Base-by-base conservation (phyloP, 2,888 invertebrate species). In the Agonopterix arenella region DNA sequence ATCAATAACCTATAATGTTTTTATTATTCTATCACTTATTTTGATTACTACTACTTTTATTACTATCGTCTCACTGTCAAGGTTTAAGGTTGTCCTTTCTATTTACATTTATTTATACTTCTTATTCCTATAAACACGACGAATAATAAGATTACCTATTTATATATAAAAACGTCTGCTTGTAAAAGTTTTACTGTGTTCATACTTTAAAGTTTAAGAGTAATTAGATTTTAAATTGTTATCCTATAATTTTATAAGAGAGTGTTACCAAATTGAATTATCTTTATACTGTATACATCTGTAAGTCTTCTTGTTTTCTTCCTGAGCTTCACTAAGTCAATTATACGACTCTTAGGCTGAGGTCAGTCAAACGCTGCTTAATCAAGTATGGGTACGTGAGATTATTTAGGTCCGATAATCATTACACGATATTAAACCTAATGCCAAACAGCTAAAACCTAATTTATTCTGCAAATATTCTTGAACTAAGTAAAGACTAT, bases 271-370 rank as follows among this genome's bases (percentile, higher is more conserved):
- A 52, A 57, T 62, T 56, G 46, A 44, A 54, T 53, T 52, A 50
- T 47, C 42, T 49, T 46, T 56, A 51, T 56, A 58, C 55, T 53
- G 16, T 49, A 45, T n/a, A 40, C 9, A 40, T n/a, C 36, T 46
- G 48, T 38, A 46, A 44, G 49, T 42, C 56, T 54, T 56, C 60
- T 54, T 56, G 52, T 68, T 73, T 13, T 70, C 61, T 67, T 73
- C 69, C 70, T 65, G 80, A 81, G 81, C 81, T 81, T 81, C 64
- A 72, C 58, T 61, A 68, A 54, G 81, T 81, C 81, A 81, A 81
- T 81, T 82, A 80, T 58, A 56, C 61, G 59, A 56, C 61, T 63
- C 56, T 64, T 13, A 40, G 10, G 40, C 28, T 28, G 28, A 28
- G 28, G 28, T 28, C 5, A 28, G 5, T 28, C 5, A 28, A n/a